Base-by-base conservation (phyloP, 2,888 invertebrate species). In the Leptodirus hochenwartii region DNA sequence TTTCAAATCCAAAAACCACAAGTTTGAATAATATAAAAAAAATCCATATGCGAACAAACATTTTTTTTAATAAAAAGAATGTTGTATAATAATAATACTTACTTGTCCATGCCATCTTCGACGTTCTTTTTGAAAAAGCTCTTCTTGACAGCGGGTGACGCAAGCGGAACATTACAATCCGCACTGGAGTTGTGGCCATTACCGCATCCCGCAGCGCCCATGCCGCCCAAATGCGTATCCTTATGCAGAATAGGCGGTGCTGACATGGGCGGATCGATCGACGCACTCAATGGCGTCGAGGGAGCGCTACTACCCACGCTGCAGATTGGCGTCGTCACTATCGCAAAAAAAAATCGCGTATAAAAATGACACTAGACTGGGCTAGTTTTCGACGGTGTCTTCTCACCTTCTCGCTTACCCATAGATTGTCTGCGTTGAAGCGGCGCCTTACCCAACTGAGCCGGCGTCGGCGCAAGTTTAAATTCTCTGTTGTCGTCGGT, bases 71-170 rank as follows among this genome's bases (percentile, higher is more conserved):
- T 13, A 12, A 26, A 29, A 30, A 33, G n/a, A n/a, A n/a, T n/a
- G n/a, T n/a, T 17, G n/a, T 6, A 12, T 4, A n/a, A 16, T 22
- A 17, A 17, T 13, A 5, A 17, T 9, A 32, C 64, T 51, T 58
- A 88, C 87, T 73, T 82, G 51, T 91, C 88, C 65, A 90, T 77
- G 42, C 85, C 88, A 51, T 91, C 90, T 54, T 85, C 88, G 40
- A 79, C 77, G 47, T 73, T 76, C 47, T 82, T 81, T 57, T 85
- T 85, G 46, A 84, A 79, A 43, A 85, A 67, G 39, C 72, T 69
- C 52, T 71, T 79, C 55, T 74, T 82, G 14, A 67, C 61, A 17
- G 67, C 65, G 1, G 76, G 74, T 33, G 78, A 78, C 35, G 67
- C 65, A 31, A 64, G 43, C 11, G 41, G 53, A 44, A 33, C 54